Percentiles rank a stretch among this genome's conserved stretches.
phyloP scores from a whole-genome alignment of 2,113 vertebrate genomes.

The Mormoops blainvillei region DNA sequence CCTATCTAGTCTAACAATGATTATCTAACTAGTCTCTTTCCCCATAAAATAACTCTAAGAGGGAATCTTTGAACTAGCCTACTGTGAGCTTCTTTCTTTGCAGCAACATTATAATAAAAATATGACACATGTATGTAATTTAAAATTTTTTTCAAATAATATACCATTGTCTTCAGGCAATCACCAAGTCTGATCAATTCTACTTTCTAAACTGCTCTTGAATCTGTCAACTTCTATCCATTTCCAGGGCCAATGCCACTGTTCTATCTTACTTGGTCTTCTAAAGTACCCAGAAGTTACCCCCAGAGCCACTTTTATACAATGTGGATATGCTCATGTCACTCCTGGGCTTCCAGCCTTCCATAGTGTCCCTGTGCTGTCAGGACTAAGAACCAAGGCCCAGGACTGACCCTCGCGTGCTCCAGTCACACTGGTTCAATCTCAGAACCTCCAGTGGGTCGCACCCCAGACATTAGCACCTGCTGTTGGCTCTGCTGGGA shows the following conservation, averaged over 20 bases:
- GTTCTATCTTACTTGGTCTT: background rate
- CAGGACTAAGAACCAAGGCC: background rate
- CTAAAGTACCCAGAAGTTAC: background rate
- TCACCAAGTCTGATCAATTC: background rate
- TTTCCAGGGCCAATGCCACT: background rate
- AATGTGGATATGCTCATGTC: background rate
- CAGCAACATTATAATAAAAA: background rate
- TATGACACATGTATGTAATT: background rate
- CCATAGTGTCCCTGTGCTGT: rapidly evolving
- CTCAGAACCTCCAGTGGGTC: background rate
- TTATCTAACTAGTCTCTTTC: background rate
- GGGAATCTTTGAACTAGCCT: background rate
- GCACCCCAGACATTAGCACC: background rate
- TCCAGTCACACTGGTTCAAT: background rate
- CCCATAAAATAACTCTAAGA: background rate
- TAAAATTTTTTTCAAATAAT: background rate
- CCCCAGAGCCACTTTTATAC: background rate
- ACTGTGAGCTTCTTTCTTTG: background rate
- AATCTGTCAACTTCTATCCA: background rate
- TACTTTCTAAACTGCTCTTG: background rate
- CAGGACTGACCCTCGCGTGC: rapidly evolving
- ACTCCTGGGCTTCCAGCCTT: background rate
- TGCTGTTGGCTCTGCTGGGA: background rate
- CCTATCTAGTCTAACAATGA: background rate
- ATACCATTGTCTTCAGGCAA: background rate